Conservation (phyloP, 2,888 invertebrate genomes). For the Polymixis lichenea region DNA sequence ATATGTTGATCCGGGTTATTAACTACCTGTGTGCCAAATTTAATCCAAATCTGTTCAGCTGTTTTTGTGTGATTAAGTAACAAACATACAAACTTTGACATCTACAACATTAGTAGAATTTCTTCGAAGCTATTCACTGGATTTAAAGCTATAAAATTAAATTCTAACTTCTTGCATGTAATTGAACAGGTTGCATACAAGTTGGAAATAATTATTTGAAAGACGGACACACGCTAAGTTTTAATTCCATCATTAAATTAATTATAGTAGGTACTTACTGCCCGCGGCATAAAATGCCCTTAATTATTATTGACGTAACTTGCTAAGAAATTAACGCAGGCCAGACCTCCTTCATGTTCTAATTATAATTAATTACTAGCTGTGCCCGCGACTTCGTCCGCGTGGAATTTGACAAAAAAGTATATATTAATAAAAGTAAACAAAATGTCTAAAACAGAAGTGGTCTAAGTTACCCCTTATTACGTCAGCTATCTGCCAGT, state of each 20-base stretch:
- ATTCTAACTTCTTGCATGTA: not conserved
- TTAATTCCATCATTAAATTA: slow-evolving; percentile 11
- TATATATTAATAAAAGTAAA: no score
- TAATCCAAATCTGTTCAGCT: no score
- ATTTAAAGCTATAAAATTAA: not conserved
- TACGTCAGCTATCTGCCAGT: no score
- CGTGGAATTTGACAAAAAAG: no score
- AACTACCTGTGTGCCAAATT: no score
- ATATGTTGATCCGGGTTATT: no score
- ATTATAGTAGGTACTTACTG: not conserved
- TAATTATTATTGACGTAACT: slow-evolving; percentile 13
- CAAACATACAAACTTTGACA: no score
- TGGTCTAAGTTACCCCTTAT: no score
- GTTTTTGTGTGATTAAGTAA: no score
- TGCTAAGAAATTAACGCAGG: slow-evolving; percentile 9
- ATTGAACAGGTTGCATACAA: not conserved
- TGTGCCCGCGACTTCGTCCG: no score
- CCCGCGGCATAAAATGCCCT: slow-evolving; percentile 9
- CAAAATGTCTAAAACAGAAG: no score
- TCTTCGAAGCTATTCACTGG: not conserved
- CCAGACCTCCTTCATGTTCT: slow-evolving; percentile 20
- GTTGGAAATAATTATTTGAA: slow-evolving; percentile 7
- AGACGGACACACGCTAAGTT: not conserved
- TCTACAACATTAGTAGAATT: no score
- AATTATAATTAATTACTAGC: slow-evolving; percentile 42